These are phyloP conservation scores for Conus ventricosus DNA, from an alignment of 1,140 invertebrate species.

Conservation along the genomic window DNA sequence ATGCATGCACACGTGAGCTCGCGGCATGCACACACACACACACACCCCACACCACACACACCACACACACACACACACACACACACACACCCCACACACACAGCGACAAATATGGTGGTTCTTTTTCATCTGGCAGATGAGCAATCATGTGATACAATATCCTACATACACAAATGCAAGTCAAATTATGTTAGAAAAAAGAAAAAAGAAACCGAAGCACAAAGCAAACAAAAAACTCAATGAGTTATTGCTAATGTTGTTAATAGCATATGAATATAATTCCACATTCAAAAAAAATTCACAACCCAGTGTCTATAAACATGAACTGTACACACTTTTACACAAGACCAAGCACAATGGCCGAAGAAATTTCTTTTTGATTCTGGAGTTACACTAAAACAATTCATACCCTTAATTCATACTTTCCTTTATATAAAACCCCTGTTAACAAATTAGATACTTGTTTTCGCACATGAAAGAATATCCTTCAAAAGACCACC, in stretches of 20 bases:
- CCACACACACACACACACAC: background rate
- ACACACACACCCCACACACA: background rate
- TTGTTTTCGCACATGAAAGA: background rate
- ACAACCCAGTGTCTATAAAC: background rate
- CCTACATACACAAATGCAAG: background rate
- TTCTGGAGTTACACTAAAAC: background rate
- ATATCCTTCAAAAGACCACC: background rate
- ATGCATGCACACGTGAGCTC: background rate
- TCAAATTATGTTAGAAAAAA: background rate
- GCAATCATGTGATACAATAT: background rate
- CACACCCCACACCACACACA: background rate
- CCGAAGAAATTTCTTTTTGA: background rate
- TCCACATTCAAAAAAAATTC: background rate
- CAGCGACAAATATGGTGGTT: background rate
- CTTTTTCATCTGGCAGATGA: background rate
- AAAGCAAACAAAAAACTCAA: background rate
- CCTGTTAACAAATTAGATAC: background rate
- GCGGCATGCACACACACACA: background rate
- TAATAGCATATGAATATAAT: background rate
- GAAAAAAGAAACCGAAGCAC: background rate
- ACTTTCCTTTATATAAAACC: background rate
- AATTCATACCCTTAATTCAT: background rate
- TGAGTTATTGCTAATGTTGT: slow-evolving; percentile 3
- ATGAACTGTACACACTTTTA: background rate
- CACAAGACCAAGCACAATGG: background rate